Percentiles rank a stretch among this genome's conserved stretches.
Evolutionary conservation across 1,140 invertebrate species (phyloP).

Genomic region (Pararge aegeria): DNA sequence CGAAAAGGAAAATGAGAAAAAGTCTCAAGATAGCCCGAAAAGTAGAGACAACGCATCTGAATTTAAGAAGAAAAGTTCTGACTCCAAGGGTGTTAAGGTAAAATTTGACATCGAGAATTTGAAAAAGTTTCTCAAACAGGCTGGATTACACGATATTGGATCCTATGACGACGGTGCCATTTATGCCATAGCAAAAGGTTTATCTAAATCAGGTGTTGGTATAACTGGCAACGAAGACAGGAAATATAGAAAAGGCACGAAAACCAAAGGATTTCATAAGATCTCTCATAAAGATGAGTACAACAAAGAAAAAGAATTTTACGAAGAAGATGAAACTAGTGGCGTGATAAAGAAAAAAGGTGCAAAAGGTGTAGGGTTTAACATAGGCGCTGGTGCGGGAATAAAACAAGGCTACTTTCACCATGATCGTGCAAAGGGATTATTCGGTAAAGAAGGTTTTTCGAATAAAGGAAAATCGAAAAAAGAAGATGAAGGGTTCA

Average conservation of each 20-base stretch:
- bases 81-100: slow-evolving; percentile 74
- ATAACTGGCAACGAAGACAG: slow-evolving; percentile 66
- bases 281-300: slow-evolving; percentile 87
- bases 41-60: slow-evolving; percentile 37
- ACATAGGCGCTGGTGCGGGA: slow-evolving; percentile 69
- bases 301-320: slow-evolving; percentile 86
- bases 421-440: slow-evolving; percentile 66
- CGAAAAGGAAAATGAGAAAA: slow-evolving; percentile 32
- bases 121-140: slow-evolving; percentile 66
- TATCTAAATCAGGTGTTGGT: slow-evolving; percentile 58
- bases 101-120: slow-evolving; percentile 65
- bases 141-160: slow-evolving; percentile 56
- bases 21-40: slow-evolving; percentile 29
- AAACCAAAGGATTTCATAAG: slow-evolving; percentile 84
- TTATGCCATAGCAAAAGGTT: slow-evolving; percentile 57
- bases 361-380: slow-evolving; percentile 72
- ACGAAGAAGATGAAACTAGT: slow-evolving; percentile 83
- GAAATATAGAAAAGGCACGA: slow-evolving; percentile 83
- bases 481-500: slow-evolving; percentile 69
- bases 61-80: slow-evolving; percentile 55
- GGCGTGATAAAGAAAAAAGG: slow-evolving; percentile 82
- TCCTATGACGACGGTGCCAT: slow-evolving; percentile 60
- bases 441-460: slow-evolving; percentile 75
- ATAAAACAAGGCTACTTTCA: slow-evolving; percentile 79
- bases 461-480: slow-evolving; percentile 76